phyloP scores from a whole-genome alignment of 2,113 vertebrate genomes.

The Erythrolamprus reginae region DNA sequence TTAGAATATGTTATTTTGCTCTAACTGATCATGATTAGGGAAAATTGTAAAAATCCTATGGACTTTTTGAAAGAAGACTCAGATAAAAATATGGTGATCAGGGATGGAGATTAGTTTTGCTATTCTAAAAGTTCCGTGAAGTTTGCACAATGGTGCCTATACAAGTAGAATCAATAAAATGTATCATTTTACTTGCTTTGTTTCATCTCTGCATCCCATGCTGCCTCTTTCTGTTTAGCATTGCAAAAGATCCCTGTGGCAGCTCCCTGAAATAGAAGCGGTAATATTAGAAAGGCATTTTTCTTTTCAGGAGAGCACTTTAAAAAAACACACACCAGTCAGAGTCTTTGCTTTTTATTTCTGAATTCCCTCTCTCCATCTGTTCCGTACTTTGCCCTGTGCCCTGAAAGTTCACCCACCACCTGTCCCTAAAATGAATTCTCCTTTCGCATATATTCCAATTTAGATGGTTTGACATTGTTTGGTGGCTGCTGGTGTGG shows the following conservation, averaged over 20 bases:
- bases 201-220: background rate
- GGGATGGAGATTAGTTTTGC: accelerated
- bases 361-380: background rate
- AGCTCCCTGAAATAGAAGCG: constrained; percentile 16
- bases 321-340: background rate
- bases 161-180: background rate
- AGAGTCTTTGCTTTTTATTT: background rate
- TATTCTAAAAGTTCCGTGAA: background rate
- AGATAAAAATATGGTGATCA: background rate
- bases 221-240: constrained; percentile 5
- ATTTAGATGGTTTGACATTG: background rate
- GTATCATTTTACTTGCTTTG: constrained; percentile 5
- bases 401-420: background rate
- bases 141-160: background rate
- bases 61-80: background rate
- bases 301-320: background rate
- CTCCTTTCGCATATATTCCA: background rate
- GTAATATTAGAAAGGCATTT: constrained; percentile 14
- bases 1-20: background rate
- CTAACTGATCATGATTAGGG: background rate
- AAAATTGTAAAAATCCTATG: background rate
- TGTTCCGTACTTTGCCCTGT: background rate
- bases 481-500: background rate
- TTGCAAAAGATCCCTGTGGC: constrained; percentile 20
- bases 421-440: background rate